phyloP scores from a whole-genome alignment of 2,888 invertebrate genomes.

The Resseliella maxima region DNA sequence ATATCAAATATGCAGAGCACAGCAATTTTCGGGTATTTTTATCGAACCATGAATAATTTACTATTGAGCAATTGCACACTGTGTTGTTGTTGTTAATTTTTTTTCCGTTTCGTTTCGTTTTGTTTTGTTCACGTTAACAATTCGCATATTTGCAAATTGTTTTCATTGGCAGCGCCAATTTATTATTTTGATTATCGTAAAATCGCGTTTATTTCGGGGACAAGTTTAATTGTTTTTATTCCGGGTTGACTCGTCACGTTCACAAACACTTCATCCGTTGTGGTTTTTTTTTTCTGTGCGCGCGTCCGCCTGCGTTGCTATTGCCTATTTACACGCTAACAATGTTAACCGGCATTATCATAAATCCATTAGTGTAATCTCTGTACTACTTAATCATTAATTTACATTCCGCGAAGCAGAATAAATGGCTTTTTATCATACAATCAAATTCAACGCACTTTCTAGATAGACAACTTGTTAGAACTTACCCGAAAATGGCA shows the following conservation, averaged over 20 bases:
- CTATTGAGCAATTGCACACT: no score
- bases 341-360: slow-evolving; percentile 27
- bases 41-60: no score
- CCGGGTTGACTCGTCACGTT: neutral
- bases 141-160: neutral
- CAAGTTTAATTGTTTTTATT: neutral
- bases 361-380: neutral
- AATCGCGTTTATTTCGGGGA: slow-evolving; percentile 19
- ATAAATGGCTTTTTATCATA: neutral
- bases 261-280: neutral
- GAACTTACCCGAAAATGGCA: neutral
- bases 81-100: neutral
- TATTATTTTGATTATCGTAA: neutral
- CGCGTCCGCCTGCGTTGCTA: neutral
- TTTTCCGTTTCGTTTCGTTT: no score
- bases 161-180: neutral
- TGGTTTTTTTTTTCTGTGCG: neutral
- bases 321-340: neutral
- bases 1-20: neutral
- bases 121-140: no score
- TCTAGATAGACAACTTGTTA: neutral
- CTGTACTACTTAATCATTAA: neutral
- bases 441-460: neutral
- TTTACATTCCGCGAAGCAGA: neutral
- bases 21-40: neutral